phyloP scores from a whole-genome alignment of 2,113 vertebrate genomes.

The Hippoglossus stenolepis region DNA sequence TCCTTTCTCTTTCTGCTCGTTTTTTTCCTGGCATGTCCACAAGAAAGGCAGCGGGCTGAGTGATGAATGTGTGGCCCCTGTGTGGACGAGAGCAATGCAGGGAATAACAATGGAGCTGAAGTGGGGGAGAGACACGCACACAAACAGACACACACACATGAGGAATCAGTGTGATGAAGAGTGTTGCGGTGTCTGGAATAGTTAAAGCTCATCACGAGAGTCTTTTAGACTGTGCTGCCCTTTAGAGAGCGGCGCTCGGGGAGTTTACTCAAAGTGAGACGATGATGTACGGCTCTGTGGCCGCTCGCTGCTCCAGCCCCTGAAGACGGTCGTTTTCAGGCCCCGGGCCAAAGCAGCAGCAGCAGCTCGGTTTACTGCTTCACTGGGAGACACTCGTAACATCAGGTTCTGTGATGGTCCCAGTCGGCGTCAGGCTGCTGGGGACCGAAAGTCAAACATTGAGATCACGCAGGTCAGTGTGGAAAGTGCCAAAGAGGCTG shows the following conservation, averaged over 20 bases:
- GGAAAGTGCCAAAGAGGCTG: too few relatives aligned
- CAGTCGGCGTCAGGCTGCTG: too few relatives aligned
- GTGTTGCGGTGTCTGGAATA: constrained; percentile 23
- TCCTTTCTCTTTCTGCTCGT: not conserved
- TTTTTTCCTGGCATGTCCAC: not conserved
- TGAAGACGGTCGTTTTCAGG: constrained; percentile 16
- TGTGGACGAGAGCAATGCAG: constrained; percentile 33
- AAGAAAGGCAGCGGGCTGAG: constrained; percentile 40
- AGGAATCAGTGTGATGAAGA: constrained; percentile 38
- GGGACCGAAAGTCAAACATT: too few relatives aligned
- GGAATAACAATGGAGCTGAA: constrained; percentile 58
- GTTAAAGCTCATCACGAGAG: constrained; percentile 27
- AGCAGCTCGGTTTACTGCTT: constrained; percentile 32
- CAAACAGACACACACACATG: not conserved
- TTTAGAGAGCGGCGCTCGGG: too few relatives aligned
- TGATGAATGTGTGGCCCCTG: constrained; percentile 7
- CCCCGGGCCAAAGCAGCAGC: constrained; percentile 22
- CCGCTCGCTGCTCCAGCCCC: constrained; percentile 10
- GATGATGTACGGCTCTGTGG: constrained; percentile 40
- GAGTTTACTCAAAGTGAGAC: not conserved
- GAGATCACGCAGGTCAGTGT: too few relatives aligned
- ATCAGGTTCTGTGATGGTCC: too few relatives aligned
- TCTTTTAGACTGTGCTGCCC: constrained; percentile 1
- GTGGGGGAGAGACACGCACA: constrained; percentile 15
- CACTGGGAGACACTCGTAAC: too few relatives aligned